Base-by-base conservation (phyloP, 2,113 vertebrate genomes). In the Carettochelys insculpta region DNA sequence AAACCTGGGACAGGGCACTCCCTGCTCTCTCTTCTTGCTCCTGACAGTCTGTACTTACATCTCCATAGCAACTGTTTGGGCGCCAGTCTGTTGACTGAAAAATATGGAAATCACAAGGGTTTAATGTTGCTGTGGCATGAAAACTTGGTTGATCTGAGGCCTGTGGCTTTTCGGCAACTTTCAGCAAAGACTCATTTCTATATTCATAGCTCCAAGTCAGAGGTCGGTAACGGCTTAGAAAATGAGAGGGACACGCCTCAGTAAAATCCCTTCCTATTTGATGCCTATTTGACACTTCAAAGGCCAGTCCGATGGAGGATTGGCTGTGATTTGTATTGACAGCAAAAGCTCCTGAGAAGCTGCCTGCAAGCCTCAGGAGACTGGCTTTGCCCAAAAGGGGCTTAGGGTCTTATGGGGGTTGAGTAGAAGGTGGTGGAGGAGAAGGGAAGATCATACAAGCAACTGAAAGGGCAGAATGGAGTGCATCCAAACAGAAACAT, bases 41-140 rank as follows among this genome's bases (percentile, higher is more conserved):
- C 95, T 79, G 90, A 84, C 93, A 92, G 90, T 94, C 95, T 77
- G 58, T 68, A 56, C 92, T 95, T 80, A 1, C 34, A 93, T 96
- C 92, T 76, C 95, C 79, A 95, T 93, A 86, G 96, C 71, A 97
- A 97, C 92, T 4, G 16, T 50, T 82, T 71, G 95, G 96, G 94
- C 53, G 65, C 91, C 85, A 75, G 94, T 92, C 92, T 93, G 91
- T 80, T 86, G 95, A 89, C 91, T 80, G 89, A 92, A 90, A 82
- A 86, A 88, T 91, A 89, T 94, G 90, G 95, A 96, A 96, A 96
- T 93, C 92, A 85, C 94, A 88, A 93, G 92, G 93, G 93, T 92
- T 90, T 94, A 82, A 91, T 96, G 96, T 96, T 93, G 83, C 85
- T 90, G 90, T 29, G 84, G 84, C 87, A 91, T 92, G 87, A 86